Conservation (phyloP, 2,888 invertebrate species). For the Drosophila neotestacea region DNA sequence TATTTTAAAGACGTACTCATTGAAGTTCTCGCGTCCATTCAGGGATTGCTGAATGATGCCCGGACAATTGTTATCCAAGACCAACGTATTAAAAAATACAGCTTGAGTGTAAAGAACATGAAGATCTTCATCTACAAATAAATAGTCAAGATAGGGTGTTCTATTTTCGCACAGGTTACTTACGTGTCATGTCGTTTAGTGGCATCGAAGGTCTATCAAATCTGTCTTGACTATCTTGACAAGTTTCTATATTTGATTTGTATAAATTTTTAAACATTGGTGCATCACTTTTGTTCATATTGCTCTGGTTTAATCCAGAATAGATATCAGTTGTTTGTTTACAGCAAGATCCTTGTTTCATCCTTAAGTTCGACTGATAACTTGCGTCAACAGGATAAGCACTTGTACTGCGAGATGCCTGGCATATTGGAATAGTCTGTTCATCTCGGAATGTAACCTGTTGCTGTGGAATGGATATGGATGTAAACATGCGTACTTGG, state of each 20-base stretch:
- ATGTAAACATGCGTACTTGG: not conserved
- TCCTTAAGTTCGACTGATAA: not conserved
- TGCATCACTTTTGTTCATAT: not conserved
- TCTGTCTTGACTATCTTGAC: not conserved
- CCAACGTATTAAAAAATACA: conserved; percentile 52
- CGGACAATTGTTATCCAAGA: conserved; percentile 65
- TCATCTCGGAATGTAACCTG: conserved; percentile 24
- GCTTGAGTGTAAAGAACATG: conserved; percentile 32
- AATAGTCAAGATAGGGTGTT: not conserved
- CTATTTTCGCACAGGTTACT: not conserved
- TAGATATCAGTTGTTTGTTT: not conserved
- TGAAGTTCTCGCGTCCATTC: conserved; percentile 67
- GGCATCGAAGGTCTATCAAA: not conserved
- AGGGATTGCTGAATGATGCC: conserved; percentile 73
- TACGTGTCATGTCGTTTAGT: conserved; percentile 31
- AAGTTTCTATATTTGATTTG: not conserved
- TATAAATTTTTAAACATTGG: not conserved
- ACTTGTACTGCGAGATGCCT: not conserved
- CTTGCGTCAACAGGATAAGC: not conserved
- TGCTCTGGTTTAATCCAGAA: not conserved
- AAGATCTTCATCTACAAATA: conserved; percentile 46
- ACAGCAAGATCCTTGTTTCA: not conserved
- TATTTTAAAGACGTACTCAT: conserved; percentile 56
- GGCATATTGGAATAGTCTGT: not conserved
- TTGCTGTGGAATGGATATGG: not conserved